These are phyloP conservation scores for Protophormia terraenovae DNA, from an alignment of 2,888 invertebrate species.

Conservation along the genomic window DNA sequence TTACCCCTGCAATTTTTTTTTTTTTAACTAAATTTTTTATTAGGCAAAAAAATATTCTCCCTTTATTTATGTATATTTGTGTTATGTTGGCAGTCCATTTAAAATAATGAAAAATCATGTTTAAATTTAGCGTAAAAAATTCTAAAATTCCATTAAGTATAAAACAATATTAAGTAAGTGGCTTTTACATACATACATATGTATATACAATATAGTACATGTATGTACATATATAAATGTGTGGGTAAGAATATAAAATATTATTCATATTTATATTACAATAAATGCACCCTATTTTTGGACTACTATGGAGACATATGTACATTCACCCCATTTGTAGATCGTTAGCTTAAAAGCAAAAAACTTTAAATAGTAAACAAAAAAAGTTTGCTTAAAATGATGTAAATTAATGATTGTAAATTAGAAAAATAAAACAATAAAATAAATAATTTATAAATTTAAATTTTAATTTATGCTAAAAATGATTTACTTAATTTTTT, in stretches of 20 bases:
- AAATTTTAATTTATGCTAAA: no score
- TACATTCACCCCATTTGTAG: no score
- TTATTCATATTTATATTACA: background rate
- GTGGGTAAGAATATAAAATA: background rate
- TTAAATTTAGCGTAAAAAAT: background rate
- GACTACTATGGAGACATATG: background rate
- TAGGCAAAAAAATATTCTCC: background rate
- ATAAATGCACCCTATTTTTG: background rate
- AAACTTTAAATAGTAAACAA: no score
- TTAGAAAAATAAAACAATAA: no score
- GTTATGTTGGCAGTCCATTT: constrained; percentile 14
- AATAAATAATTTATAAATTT: no score
- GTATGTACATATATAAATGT: background rate
- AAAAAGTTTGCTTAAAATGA: no score
- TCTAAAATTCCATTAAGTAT: constrained; percentile 11
- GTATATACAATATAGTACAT: background rate
- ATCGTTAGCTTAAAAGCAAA: no score
- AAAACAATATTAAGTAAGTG: background rate
- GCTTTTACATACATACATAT: background rate
- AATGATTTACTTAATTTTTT: no score
- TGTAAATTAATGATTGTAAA: no score
- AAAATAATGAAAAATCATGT: constrained; percentile 3
- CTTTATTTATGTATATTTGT: background rate
- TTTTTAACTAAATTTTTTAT: no score
- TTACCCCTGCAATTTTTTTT: no score